Evolutionary conservation across 2,113 vertebrate genomes (phyloP), one percentile per base, ranked within the genome.

Genomic region (Maccullochella peelii): DNA sequence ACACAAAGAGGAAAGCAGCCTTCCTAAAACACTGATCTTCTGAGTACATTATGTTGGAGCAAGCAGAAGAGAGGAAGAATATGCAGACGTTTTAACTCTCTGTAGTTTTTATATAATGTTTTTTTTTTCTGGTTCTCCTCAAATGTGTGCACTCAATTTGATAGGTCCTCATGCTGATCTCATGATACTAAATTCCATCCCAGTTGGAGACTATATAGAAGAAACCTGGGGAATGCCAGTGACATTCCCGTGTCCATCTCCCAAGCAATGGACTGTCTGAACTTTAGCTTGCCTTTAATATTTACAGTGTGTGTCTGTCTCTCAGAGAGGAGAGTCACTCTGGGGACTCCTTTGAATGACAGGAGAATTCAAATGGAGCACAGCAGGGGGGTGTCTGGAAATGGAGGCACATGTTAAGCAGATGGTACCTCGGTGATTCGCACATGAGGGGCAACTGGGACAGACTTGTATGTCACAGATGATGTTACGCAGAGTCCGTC

Each of bases 341-440:
- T 30, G 68, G 85, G 77, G 89, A 89, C 54, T 44, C 78, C 55
- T 84, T 80, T 93, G 92, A 94, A 79, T 91, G 93, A 92, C 90
- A 86, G 89, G 66, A 89, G 84, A 58, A 90, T 89, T 85, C 55
- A 82, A 90, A 91, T 27, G 72, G 50, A 76, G 85, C 88, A 12
- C 89, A 73, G 88, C 47, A 44, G 90, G 90, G 88, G 69, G 7
- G 38, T 8, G 40, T 76, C 75, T 87, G 75, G 73, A 89, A 87
- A 90, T 72, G 86, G 75, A 81, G 61, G 76, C 83, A 91, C 91
- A 90, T 80, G 87, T 70, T 76, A 79, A 88, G 87, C 94, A 93
- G 93, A 94, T 93, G 91, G 91, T 77, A 81, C 74, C 75, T 80
- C 78, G 1, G 86, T 78, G 85, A 82, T 87, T 90, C 86, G 80